A percentile compares a stretch with the other conserved stretches of the same genome.
Conservation (phyloP, 1,140 invertebrate species). For the Nasonia vitripennis region DNA sequence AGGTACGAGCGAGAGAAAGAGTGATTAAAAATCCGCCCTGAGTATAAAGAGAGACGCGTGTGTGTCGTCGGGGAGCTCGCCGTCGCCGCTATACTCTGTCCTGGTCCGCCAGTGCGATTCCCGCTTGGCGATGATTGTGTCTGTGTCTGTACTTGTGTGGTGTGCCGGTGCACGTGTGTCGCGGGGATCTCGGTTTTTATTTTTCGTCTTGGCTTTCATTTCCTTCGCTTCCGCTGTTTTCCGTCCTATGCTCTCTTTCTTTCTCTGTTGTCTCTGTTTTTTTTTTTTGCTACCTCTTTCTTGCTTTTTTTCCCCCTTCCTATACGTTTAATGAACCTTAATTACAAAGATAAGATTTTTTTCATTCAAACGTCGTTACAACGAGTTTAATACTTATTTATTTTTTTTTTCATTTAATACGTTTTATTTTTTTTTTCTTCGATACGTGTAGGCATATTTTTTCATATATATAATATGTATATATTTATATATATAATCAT, state of each 20-base stretch:
- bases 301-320: neutral
- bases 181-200: neutral
- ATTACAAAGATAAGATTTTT: constrained; percentile 51
- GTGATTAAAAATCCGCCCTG: constrained; percentile 30
- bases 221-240: neutral
- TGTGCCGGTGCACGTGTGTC: constrained; percentile 24
- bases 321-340: constrained; percentile 30
- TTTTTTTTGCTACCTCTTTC: neutral
- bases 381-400: constrained; percentile 31
- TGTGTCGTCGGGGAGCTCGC: neutral
- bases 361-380: constrained; percentile 24
- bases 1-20: constrained; percentile 36
- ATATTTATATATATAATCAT: constrained; percentile 41
- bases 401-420: too few relatives aligned
- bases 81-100: neutral
- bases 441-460: constrained; percentile 44
- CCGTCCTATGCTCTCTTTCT: neutral
- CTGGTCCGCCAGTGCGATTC: neutral
- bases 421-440: constrained; percentile 19
- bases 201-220: constrained; percentile 8
- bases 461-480: constrained; percentile 23
- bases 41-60: neutral
- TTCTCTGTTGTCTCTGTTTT: neutral
- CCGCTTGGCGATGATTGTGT: neutral
- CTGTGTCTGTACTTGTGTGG: neutral